These are phyloP conservation scores for Sphaerophoria taeniata DNA, from an alignment of 2,888 invertebrate species.

Conservation along the genomic window DNA sequence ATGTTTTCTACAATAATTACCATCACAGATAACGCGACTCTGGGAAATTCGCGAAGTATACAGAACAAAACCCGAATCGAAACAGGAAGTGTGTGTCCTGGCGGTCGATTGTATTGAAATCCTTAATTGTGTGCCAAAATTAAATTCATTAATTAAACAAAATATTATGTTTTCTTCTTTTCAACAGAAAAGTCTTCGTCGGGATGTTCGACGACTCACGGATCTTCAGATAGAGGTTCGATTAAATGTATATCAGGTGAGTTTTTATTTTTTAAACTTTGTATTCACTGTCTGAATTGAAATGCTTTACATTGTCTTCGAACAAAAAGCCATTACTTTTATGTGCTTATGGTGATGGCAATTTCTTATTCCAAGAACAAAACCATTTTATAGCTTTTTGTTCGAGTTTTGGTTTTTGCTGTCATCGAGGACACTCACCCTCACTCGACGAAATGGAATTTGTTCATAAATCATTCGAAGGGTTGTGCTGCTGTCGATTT, in stretches of 20 bases:
- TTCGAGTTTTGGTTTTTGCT: background rate
- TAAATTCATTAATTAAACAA: constrained; percentile 31
- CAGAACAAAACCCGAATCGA: constrained; percentile 36
- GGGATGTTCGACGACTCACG: constrained; percentile 79
- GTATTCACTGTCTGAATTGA: constrained; percentile 23
- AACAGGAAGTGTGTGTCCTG: constrained; percentile 58
- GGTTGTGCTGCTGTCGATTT: constrained; percentile 76
- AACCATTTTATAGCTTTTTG: constrained; percentile 65
- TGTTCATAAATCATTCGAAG: constrained; percentile 72
- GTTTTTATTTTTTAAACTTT: constrained; percentile 63
- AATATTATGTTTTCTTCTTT: constrained; percentile 30
- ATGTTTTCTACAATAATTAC: constrained; percentile 68
- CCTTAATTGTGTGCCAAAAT: constrained; percentile 5
- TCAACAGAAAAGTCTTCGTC: constrained; percentile 80
- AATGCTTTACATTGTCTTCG: constrained; percentile 42
- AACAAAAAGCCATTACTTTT: constrained; percentile 24
- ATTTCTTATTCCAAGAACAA: constrained; percentile 41
- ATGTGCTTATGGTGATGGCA: constrained; percentile 7
- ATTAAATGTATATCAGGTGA: constrained; percentile 80
- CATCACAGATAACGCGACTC: constrained; percentile 33
- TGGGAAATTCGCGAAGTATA: constrained; percentile 48
- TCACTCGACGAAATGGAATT: constrained; percentile 66
- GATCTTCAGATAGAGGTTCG: constrained; percentile 78
- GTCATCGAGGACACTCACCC: constrained; percentile 77
- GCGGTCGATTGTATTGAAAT: constrained; percentile 27